Evolutionary conservation across 1,140 invertebrate genomes (phyloP), one percentile per base, ranked within the genome.

Genomic region (Drosophila melanogaster): DNA sequence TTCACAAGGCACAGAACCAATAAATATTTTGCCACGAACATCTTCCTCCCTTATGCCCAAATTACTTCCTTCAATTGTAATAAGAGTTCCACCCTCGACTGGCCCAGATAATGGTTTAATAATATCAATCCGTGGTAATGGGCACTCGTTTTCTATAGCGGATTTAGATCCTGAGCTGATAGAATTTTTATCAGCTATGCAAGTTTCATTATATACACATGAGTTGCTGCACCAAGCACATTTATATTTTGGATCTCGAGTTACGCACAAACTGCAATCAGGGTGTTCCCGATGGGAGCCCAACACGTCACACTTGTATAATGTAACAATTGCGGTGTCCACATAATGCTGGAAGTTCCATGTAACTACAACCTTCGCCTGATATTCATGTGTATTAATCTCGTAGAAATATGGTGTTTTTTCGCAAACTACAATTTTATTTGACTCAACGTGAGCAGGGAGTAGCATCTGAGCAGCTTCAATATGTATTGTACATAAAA

Each of bases 21-120:
- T 98, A 7, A 95, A 95, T 58, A 99, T 97, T 94, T 98, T 97
- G 14, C 97, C 97, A 40, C 94, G 93, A 0, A 99, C 97, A 92
- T 99, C 98, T 84, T 96, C 96, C 79, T 97, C 95, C 71, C 95
- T 96, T 50, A 98, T 94, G 0, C 98, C 98, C 24, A 99, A 94
- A 93, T 99, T 99, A 86, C 97, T 97, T 7, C 99, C 99, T 93
- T 97, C 96, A 61, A 99, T 99, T 7, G 98, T 99, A 0, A 99
- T 95, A 35, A 98, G 92, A 19, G 99, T 99, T 1, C 98, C 98
- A 26, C 98, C 98, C 94, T 99, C 97, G 50, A 98, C 95, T 10
- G 98, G 99, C 12, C 98, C 98, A 91, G 96, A 98, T 22, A 97
- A 90, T 0, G 98, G 98, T 92, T 96, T 97, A 75, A 99, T 98